phyloP scores from a whole-genome alignment of 2,797 vertebrate genomes.

The Phalanger gymnotis region DNA sequence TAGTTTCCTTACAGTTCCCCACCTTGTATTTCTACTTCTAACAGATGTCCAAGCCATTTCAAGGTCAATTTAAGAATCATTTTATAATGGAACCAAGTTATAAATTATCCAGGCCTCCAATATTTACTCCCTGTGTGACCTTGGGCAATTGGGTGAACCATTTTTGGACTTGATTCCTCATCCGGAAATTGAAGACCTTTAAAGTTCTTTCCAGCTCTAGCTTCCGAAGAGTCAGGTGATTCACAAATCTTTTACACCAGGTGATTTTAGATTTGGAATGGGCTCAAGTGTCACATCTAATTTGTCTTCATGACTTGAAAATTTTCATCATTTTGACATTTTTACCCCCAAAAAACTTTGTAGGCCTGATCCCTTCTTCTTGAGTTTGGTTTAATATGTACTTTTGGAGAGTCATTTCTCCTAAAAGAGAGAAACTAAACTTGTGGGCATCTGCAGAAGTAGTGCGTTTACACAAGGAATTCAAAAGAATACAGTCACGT shows the following conservation, averaged over 20 bases:
- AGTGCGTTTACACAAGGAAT: neutral
- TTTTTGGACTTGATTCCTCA: neutral
- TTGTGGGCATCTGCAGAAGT: neutral
- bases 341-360: neutral
- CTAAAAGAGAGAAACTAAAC: neutral
- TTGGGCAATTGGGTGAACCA: neutral
- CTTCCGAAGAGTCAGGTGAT: too few relatives aligned
- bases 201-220: neutral
- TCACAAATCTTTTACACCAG: too few relatives aligned
- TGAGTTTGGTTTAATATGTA: neutral
- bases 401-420: neutral
- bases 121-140: neutral
- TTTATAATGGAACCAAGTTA: neutral
- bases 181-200: neutral
- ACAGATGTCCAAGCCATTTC: neutral
- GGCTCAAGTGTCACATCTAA: neutral
- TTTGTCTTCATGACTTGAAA: neutral
- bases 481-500: neutral
- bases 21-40: neutral
- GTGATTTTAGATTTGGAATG: neutral
- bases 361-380: neutral
- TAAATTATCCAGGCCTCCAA: neutral
- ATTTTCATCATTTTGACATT: neutral
- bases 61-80: neutral
- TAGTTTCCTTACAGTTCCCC: neutral